Base-by-base conservation (phyloP, 2,113 vertebrate species). In the Acanthochromis polyacanthus region DNA sequence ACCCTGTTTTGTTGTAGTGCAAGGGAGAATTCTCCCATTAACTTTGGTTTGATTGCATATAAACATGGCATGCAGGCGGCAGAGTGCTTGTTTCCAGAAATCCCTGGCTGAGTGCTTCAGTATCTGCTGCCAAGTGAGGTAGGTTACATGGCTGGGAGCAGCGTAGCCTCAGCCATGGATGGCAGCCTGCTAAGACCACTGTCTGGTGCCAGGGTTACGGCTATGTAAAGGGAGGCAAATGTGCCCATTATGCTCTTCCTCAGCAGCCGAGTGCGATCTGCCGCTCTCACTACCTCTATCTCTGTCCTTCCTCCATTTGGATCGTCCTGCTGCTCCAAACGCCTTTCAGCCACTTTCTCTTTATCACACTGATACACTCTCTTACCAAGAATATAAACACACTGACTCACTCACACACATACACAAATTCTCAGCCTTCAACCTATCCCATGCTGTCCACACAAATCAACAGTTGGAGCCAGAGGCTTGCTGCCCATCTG, bases 11-110 rank as follows among this genome's bases (percentile, higher is more conserved):
- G 80, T 82, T 78, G 88, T 78, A 74, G 80, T 83, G 81, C 80
- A 76, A 77, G 75, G 71, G 85, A 90, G 82, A 86, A 78, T 77
- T 86, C 66, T 81, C 72, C 75, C 82, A 92, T 92, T 93, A 90
- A 90, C 88, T 92, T 87, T 89, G 75, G 63, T 90, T 86, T 91
- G 90, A 92, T 91, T 85, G 87, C 80, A 75, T 55, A 88, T 87
- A 88, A 93, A 90, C 92, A 87, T 52, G 84, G 87, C 77, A 68
- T 11, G 74, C 86, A 77, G 78, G 80, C 69, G 8, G 87, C 36
- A 25, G 50, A 83, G 78, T 52, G 64, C 72, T 84, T 87, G 85
- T 87, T 80, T 91, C 85, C 88, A 89, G 89, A 88, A 86, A 85
- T 86, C 75, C 77, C 87, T 83, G 87, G 91, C 89, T 77, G 78